Evolutionary conservation across 2,888 invertebrate genomes (phyloP).

Genomic region (Oeneis ivallda): DNA sequence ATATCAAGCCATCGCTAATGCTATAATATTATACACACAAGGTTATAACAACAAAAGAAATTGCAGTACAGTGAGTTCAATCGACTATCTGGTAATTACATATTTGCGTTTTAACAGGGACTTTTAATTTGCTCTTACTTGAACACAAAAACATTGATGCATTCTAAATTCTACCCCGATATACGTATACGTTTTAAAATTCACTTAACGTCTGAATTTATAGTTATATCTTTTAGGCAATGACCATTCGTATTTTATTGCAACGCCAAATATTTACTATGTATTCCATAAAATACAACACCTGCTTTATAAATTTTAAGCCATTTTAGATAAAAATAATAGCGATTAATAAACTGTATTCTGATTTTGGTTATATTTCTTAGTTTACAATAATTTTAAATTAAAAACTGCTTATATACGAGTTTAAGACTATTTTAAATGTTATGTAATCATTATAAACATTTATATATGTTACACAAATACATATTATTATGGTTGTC

Average conservation of each 20-base stretch:
- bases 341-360: not conserved
- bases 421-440: conserved; percentile 16
- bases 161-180: no score
- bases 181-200: no score
- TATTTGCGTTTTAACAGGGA: not conserved
- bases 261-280: not conserved
- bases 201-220: no score
- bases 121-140: no score
- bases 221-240: not conserved
- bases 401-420: conserved; percentile 7
- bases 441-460: conserved; percentile 20
- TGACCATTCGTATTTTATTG: not conserved
- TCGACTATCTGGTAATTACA: not conserved
- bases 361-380: not conserved
- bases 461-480: conserved; percentile 38
- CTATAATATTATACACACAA: not conserved
- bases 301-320: not conserved
- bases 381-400: not conserved
- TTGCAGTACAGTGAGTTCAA: not conserved
- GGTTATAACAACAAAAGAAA: not conserved
- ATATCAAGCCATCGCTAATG: not conserved
- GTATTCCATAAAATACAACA: not conserved
- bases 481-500: conserved; percentile 34
- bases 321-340: not conserved
- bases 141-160: no score